Percentiles rank a stretch among this genome's conserved stretches.
Evolutionary conservation across 2,113 vertebrate genomes (phyloP).

Genomic region (Petrocephalus zakoni): DNA sequence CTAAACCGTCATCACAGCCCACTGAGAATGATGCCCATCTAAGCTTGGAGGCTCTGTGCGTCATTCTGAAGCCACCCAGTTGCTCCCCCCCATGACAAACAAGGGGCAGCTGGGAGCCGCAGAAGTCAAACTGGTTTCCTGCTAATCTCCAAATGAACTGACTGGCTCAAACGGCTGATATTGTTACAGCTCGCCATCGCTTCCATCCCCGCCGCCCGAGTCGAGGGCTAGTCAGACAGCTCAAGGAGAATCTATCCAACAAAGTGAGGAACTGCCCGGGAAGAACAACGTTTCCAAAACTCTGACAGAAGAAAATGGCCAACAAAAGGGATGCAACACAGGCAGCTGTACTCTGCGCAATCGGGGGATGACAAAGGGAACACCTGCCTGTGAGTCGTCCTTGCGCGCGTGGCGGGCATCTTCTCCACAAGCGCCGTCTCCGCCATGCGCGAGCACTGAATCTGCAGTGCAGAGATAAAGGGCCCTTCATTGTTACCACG

Average conservation of each 20-base stretch:
- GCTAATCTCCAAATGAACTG: neutral
- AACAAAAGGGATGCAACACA: neutral
- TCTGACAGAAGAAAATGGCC: neutral
- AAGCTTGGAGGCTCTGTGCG: neutral
- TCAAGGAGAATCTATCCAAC: neutral
- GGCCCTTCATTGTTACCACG: constrained; percentile 24
- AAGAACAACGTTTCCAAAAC: neutral
- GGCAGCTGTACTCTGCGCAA: neutral
- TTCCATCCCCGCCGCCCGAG: neutral
- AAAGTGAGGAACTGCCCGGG: neutral
- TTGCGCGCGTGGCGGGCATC: neutral
- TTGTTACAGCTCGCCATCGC: neutral
- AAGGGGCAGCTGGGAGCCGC: neutral
- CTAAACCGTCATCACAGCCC: neutral
- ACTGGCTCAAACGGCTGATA: neutral
- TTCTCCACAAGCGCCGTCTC: constrained; percentile 30
- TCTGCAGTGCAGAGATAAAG: constrained; percentile 48
- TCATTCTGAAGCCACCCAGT: neutral
- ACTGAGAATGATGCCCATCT: neutral
- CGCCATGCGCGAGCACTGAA: constrained; percentile 30
- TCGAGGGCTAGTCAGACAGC: neutral
- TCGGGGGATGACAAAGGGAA: constrained; percentile 11
- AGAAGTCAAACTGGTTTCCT: neutral
- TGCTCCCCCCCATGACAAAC: neutral
- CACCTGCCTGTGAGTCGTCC: constrained; percentile 32